These are phyloP conservation scores for Silurus asotus DNA, from an alignment of 2,113 vertebrate genomes.

Conservation along the genomic window DNA sequence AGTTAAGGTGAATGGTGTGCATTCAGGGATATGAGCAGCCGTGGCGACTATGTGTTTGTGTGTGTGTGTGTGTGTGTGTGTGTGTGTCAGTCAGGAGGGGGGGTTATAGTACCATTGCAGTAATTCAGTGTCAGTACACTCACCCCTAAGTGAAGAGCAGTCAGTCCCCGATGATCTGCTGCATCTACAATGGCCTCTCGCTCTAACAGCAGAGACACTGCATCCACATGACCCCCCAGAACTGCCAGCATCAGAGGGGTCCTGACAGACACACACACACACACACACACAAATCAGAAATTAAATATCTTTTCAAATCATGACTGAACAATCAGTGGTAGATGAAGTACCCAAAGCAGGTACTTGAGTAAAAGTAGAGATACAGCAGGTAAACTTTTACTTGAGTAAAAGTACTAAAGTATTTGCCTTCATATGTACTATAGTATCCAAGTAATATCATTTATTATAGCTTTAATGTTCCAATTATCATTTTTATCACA, in stretches of 20 bases:
- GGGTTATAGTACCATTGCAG: background rate
- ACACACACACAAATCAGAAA: background rate
- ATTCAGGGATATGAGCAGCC: too few relatives aligned
- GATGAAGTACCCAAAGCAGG: too few relatives aligned
- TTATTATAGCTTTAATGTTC: too few relatives aligned
- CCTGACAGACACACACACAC: slow-evolving; percentile 64
- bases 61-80: background rate
- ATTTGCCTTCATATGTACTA: too few relatives aligned
- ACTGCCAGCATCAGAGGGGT: slow-evolving; percentile 96
- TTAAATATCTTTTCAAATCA: background rate
- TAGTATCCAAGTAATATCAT: too few relatives aligned
- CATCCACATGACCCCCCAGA: slow-evolving; percentile 90
- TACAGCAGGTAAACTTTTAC: too few relatives aligned
- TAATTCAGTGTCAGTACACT: slow-evolving; percentile 21
- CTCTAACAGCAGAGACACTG: slow-evolving; percentile 91
- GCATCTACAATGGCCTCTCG: slow-evolving; percentile 86
- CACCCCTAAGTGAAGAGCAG: slow-evolving; percentile 93
- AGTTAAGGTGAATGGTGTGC: too few relatives aligned
- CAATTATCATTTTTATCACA: too few relatives aligned
- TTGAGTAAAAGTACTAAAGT: too few relatives aligned
- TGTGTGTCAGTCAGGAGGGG: background rate
- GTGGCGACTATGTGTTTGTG: too few relatives aligned
- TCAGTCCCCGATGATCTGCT: slow-evolving; percentile 85
- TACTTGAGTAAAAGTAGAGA: too few relatives aligned
- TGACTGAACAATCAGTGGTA: background rate